Evolutionary conservation across 2,888 invertebrate genomes (phyloP).

Genomic region (Andrena fulva): DNA sequence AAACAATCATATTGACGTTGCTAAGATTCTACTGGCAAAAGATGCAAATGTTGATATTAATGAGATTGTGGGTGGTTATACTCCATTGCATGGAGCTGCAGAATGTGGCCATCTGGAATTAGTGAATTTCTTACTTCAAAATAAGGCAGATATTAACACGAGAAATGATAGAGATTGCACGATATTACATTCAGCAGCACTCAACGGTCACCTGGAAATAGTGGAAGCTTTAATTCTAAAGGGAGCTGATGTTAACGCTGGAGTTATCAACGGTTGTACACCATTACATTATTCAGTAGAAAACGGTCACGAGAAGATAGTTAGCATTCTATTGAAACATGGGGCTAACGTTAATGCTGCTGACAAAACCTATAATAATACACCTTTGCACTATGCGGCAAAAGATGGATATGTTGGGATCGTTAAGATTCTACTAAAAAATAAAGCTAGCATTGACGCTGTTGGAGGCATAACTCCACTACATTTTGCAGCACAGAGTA

Average conservation of each 20-base stretch:
- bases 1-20: background rate
- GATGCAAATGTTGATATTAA: background rate
- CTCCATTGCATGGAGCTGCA: slow-evolving; percentile 5
- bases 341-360: background rate
- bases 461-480: background rate
- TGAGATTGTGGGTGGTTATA: background rate
- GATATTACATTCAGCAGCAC: background rate
- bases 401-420: background rate
- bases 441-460: background rate
- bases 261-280: background rate
- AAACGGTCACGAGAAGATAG: background rate
- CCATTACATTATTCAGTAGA: slow-evolving; percentile 3
- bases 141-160: background rate
- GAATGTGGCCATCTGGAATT: background rate
- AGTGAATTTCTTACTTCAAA: background rate
- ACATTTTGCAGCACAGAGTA: background rate
- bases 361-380: background rate
- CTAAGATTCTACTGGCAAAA: background rate
- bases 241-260: background rate
- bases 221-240: background rate
- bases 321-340: background rate
- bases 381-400: slow-evolving; percentile 7
- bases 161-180: background rate
- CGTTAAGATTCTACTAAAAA: background rate
- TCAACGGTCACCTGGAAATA: background rate